These are phyloP conservation scores for Aurelia aurita DNA, from an alignment of 30 jellyfish, hydroid and myxozoan species.

Conservation along the genomic window DNA sequence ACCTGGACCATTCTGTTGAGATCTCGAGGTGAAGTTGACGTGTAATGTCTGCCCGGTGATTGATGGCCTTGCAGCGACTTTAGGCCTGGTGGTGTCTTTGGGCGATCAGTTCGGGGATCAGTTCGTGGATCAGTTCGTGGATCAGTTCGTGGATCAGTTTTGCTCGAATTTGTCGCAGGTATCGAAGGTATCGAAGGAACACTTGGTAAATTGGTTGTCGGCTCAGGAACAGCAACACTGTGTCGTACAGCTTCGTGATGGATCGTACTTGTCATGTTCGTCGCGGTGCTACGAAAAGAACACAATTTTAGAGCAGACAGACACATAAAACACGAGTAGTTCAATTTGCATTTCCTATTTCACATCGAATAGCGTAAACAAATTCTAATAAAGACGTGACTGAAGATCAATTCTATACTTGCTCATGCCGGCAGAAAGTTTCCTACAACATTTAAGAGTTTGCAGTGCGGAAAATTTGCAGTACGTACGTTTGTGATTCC, in stretches of 20 bases:
- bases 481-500: too few relatives aligned
- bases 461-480: too few relatives aligned
- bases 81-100: conserved; percentile 98
- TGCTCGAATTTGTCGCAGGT: conserved; percentile 1
- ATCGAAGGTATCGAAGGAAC: conserved; percentile 54
- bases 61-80: conserved; percentile 80
- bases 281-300: conserved; percentile 22
- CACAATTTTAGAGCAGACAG: not conserved
- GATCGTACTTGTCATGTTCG: conserved; percentile 53
- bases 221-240: conserved; percentile 72
- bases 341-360: too few relatives aligned
- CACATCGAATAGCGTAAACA: too few relatives aligned
- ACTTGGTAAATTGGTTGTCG: conserved; percentile 34
- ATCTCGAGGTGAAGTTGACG: conserved; percentile 74
- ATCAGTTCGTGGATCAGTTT: too few relatives aligned
- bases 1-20: conserved; percentile 54
- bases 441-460: too few relatives aligned
- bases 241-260: conserved; percentile 76
- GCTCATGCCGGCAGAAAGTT: too few relatives aligned
- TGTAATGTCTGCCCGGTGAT: conserved; percentile 54
- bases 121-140: not conserved
- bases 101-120: conserved; percentile 67
- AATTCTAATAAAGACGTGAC: too few relatives aligned
- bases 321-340: too few relatives aligned
- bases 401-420: too few relatives aligned